Evolutionary conservation across 2,113 vertebrate genomes (phyloP), one percentile per base, ranked within the genome.

Genomic region (Procavia capensis): DNA sequence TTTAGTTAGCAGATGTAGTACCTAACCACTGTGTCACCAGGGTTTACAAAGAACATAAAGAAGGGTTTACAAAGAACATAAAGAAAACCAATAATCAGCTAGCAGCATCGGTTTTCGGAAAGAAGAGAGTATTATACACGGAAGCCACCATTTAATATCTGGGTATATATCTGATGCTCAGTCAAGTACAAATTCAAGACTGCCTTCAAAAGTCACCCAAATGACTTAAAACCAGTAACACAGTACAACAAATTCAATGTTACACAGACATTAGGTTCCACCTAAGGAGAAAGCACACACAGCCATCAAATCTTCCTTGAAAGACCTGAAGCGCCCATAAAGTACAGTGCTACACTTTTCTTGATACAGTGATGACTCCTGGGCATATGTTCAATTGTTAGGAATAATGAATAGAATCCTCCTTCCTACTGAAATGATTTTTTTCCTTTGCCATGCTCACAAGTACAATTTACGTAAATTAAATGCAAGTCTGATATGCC

Each of bases 391-490:
- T 68, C 75, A 92, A 36, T 96, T 92, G 27, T 88, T n/a, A 86
- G 82, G 27, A 91, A 90, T 31, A 81, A 93, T 82, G 75, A 82
- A 87, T 16, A 87, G 34, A 70, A 39, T 80, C 64, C 63, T 80
- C 29, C n/a, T 20, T 36, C 64, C 36, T 80, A 76, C 63, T 88
- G 61, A 89, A 91, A 63, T 50, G 54, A n/a, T 34, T 66, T 63
- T 61, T 78, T 85, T 54, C 24, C 54, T 86, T 72, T 83, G 61
- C 83, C 70, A 84, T 29, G 36, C n/a, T 88, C 57, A 84, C 11
- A 63, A 94, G n/a, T 8, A 88, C 74, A 90, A 90, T 80, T 85
- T 74, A 75, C 74, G 34, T 75, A 79, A 85, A 91, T 86, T 82
- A 79, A 85, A 91, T 86, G 16, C 80, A 93, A 87, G 63, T 86